phyloP scores from a whole-genome alignment of 1,140 invertebrate species.

The Brachionus asplanchnoidis region DNA sequence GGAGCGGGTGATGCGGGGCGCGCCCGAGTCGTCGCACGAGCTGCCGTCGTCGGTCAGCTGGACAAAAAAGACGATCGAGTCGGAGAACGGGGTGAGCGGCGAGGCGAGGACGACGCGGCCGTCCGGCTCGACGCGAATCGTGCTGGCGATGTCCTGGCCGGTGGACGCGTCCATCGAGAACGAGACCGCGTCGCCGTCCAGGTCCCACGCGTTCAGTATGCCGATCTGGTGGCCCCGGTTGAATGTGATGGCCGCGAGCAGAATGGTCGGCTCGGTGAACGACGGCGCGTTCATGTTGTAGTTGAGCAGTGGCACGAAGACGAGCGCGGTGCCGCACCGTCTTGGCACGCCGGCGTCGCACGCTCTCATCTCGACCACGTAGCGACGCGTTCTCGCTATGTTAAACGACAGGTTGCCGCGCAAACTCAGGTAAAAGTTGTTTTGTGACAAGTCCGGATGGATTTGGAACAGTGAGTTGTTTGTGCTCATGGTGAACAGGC shows the following conservation, averaged over 20 bases:
- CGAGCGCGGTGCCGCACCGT: slow-evolving; percentile 26
- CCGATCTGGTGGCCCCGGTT: neutral
- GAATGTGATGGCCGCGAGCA: slow-evolving; percentile 8
- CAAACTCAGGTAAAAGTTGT: neutral
- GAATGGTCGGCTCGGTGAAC: neutral
- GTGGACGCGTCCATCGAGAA: neutral
- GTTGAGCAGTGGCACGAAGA: slow-evolving; percentile 13
- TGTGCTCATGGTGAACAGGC: neutral
- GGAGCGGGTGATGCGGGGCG: neutral
- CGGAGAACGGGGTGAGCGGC: neutral
- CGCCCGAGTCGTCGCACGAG: neutral
- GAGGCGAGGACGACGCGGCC: neutral
- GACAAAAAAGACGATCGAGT: slow-evolving; percentile 9
- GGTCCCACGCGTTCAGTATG: slow-evolving; percentile 19
- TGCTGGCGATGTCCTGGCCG: neutral
- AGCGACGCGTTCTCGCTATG: neutral
- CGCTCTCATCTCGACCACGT: slow-evolving; percentile 24
- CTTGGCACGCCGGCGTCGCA: slow-evolving; percentile 3
- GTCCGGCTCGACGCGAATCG: neutral
- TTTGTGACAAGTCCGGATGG: neutral
- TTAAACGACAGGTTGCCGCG: neutral
- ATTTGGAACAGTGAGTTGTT: neutral
- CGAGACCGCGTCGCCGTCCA: slow-evolving; percentile 5
- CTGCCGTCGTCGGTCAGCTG: slow-evolving; percentile 15
- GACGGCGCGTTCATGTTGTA: slow-evolving; percentile 14